phyloP scores from a whole-genome alignment of 2,888 invertebrate species.

The Lochmaea crataegi region DNA sequence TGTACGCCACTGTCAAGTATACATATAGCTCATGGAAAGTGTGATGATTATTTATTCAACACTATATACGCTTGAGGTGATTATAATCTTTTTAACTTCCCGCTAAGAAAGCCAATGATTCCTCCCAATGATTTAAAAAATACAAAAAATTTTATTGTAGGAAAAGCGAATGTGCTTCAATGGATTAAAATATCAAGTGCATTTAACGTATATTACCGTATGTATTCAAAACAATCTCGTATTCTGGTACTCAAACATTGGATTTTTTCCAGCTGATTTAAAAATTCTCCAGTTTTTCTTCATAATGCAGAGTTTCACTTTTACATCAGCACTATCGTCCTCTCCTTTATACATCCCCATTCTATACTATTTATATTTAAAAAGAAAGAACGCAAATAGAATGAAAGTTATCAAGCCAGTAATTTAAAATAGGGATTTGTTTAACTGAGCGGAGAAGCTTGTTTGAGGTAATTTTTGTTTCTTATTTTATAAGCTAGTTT shows the following conservation, averaged over 20 bases:
- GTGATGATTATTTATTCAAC: too few species aligned
- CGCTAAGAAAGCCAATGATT: too few species aligned
- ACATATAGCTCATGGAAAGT: too few species aligned
- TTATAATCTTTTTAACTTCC: too few species aligned
- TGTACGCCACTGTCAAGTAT: too few species aligned
- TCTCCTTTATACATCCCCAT: too few species aligned
- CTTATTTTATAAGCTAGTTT: neutral
- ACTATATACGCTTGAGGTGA: too few species aligned
- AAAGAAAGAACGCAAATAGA: neutral
- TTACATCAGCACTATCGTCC: neutral
- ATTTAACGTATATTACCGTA: neutral
- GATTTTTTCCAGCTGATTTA: neutral
- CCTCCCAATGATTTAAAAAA: too few species aligned
- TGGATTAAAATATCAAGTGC: neutral
- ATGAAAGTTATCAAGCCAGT: slow-evolving; percentile 1
- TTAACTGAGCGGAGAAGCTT: slow-evolving; percentile 16
- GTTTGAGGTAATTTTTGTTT: neutral
- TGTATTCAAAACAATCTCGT: neutral
- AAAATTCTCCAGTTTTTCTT: neutral
- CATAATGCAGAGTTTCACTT: too few species aligned
- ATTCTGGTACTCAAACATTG: neutral
- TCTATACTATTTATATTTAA: neutral
- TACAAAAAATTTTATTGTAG: too few species aligned
- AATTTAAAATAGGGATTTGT: neutral
- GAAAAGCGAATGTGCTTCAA: neutral